phyloP scores from a whole-genome alignment of 2,113 vertebrate species.

The Sapayoa aenigma region DNA sequence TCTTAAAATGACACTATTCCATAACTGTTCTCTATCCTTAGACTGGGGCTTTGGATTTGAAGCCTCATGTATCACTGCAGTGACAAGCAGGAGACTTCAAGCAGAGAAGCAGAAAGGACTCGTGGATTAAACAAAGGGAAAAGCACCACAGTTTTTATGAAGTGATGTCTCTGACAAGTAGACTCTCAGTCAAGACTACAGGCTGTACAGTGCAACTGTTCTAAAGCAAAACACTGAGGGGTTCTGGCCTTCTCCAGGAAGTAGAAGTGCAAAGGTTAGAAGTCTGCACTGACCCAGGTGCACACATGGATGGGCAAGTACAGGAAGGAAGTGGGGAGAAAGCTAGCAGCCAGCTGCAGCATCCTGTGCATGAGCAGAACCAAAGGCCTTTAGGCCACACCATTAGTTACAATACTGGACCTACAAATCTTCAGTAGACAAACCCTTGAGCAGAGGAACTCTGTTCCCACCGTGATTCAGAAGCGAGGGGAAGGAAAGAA shows the following conservation, averaged over 20 bases:
- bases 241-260: background rate
- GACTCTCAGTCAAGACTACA: background rate
- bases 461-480: background rate
- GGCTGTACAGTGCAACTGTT: background rate
- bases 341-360: background rate
- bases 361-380: rapidly evolving
- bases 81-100: background rate
- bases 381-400: background rate
- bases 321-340: background rate
- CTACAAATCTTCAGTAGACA: background rate
- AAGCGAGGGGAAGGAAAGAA: background rate
- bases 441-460: background rate
- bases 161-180: background rate
- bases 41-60: background rate
- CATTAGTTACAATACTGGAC: background rate
- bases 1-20: background rate
- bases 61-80: background rate
- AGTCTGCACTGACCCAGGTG: background rate
- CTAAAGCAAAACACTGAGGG: background rate
- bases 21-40: background rate
- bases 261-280: background rate
- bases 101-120: background rate
- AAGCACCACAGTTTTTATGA: background rate
- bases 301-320: rapidly evolving
- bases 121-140: background rate